Percentiles rank a stretch among this genome's conserved stretches.
Evolutionary conservation across 2,797 vertebrate species (phyloP).

Genomic region (Lerista edwardsae): DNA sequence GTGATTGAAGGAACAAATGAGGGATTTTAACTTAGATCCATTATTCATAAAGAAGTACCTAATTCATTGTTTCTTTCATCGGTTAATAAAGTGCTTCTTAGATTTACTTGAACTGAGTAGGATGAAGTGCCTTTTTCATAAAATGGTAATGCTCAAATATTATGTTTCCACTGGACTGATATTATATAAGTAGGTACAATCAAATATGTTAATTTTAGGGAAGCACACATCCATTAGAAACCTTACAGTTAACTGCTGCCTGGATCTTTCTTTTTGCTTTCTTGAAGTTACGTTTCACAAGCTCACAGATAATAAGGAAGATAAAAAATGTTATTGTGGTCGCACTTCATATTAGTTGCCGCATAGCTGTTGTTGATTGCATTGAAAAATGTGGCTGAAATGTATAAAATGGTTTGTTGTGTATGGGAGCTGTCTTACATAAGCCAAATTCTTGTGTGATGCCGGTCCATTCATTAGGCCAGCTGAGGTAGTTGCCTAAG

Average conservation of each 20-base stretch:
- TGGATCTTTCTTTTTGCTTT: accelerated
- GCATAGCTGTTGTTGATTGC: background rate
- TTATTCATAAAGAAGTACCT: background rate
- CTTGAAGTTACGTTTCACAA: background rate
- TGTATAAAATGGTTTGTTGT: background rate
- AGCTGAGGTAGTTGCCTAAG: too few relatives aligned
- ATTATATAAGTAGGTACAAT: background rate
- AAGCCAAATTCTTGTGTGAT: background rate
- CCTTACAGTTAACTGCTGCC: background rate
- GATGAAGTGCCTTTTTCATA: background rate
- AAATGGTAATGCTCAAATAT: background rate
- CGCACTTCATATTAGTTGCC: slow-evolving; percentile 23
- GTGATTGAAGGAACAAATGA: background rate
- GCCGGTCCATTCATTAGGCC: too few relatives aligned
- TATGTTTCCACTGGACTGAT: slow-evolving; percentile 3
- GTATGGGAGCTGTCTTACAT: background rate
- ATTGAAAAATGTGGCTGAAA: background rate
- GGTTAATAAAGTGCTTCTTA: background rate
- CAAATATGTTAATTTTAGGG: background rate
- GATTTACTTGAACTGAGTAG: background rate
- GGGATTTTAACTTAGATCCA: background rate
- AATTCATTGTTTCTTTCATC: background rate
- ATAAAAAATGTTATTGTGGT: background rate
- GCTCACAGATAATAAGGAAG: too few relatives aligned
- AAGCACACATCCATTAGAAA: background rate